These are phyloP conservation scores for Flexamia atlantica DNA, from an alignment of 2,888 invertebrate genomes.

Conservation along the genomic window DNA sequence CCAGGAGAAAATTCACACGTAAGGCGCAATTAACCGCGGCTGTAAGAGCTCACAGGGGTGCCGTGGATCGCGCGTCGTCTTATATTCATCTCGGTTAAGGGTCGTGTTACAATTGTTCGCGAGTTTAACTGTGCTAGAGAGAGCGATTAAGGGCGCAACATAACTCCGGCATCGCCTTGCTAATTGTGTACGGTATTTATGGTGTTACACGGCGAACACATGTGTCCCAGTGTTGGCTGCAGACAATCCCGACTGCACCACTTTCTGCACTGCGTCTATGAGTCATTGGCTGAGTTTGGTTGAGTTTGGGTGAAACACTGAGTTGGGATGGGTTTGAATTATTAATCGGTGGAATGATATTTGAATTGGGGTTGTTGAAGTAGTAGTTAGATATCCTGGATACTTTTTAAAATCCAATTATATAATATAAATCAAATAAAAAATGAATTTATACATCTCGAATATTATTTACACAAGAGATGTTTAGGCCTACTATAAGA, in stretches of 20 bases:
- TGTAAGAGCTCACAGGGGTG: conserved; percentile 29
- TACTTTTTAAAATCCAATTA: too few species aligned
- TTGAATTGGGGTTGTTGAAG: too few species aligned
- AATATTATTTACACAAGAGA: too few species aligned
- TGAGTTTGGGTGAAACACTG: too few species aligned
- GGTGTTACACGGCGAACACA: conserved; percentile 23
- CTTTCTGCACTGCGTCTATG: background rate
- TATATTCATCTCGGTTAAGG: conserved; percentile 39
- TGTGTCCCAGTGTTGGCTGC: conserved; percentile 10
- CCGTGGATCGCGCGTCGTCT: background rate
- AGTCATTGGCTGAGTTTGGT: too few species aligned
- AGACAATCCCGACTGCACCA: conserved; percentile 8
- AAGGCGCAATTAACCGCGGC: conserved; percentile 1
- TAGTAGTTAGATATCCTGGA: too few species aligned
- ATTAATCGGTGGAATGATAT: too few species aligned
- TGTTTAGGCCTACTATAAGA: too few species aligned
- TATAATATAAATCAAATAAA: too few species aligned
- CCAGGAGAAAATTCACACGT: background rate
- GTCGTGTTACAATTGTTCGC: conserved; percentile 42
- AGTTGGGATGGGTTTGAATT: too few species aligned
- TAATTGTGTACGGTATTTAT: conserved; percentile 44
- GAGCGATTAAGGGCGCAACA: conserved; percentile 47
- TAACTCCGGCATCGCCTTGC: conserved; percentile 35
- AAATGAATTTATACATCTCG: too few species aligned
- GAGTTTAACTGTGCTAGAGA: conserved; percentile 34